Evolutionary conservation across 2,797 vertebrate genomes (phyloP).

Genomic region (Mallotus villosus): DNA sequence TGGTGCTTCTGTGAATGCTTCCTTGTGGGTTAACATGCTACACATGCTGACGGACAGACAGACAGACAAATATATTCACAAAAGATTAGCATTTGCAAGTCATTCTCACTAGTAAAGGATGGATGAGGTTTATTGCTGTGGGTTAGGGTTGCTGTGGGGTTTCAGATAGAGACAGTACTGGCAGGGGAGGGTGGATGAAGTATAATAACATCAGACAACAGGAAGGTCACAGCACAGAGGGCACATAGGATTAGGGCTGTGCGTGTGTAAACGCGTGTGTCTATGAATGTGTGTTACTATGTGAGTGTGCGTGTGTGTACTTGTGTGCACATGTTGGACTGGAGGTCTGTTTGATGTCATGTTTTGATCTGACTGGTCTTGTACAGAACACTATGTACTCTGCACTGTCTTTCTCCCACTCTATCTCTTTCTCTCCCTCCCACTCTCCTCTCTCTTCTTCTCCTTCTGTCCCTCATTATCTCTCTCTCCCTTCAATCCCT

Average conservation of each 20-base stretch:
- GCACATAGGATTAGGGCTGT: background rate
- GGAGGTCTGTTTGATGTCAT: conserved; percentile 7
- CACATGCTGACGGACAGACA: background rate
- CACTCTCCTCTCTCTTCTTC: background rate
- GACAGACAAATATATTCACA: background rate
- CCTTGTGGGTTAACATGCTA: too few relatives aligned
- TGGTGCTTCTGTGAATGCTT: too few relatives aligned
- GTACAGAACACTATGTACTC: background rate
- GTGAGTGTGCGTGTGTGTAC: background rate
- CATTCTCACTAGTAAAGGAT: too few relatives aligned
- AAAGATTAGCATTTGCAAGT: too few relatives aligned
- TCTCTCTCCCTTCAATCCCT: background rate
- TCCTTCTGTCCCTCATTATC: too few relatives aligned
- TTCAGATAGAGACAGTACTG: background rate
- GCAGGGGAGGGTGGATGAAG: background rate
- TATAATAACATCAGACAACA: background rate
- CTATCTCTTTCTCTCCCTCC: background rate
- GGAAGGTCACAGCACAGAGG: background rate
- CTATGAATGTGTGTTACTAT: background rate
- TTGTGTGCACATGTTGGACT: background rate
- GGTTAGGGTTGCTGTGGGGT: too few relatives aligned
- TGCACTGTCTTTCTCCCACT: background rate
- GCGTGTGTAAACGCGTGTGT: background rate
- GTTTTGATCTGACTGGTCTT: background rate
- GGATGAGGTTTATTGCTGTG: too few relatives aligned